These are phyloP conservation scores for Autographa pulchrina DNA, from an alignment of 2,888 invertebrate genomes.

Conservation along the genomic window DNA sequence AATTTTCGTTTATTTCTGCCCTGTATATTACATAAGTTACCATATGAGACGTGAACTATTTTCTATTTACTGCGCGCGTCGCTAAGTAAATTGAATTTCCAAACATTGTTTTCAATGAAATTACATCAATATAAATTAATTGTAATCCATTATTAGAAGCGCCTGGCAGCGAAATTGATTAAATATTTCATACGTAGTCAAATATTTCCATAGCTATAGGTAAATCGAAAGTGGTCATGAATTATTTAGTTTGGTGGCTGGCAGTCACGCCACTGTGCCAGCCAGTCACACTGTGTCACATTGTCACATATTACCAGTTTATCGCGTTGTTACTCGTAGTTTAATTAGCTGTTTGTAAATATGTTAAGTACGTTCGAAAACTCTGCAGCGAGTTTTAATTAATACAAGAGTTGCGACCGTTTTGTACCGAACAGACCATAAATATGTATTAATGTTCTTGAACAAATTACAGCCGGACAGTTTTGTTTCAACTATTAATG, in stretches of 20 bases:
- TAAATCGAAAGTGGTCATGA: slow-evolving; percentile 47
- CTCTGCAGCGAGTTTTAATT: background rate
- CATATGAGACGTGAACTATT: background rate
- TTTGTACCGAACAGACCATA: background rate
- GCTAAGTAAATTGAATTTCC: background rate
- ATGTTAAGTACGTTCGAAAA: slow-evolving; percentile 18
- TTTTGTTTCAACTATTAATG: background rate
- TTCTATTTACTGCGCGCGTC: background rate
- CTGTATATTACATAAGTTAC: background rate
- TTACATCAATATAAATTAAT: slow-evolving; percentile 28
- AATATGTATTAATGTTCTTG: background rate
- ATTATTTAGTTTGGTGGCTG: slow-evolving; percentile 42
- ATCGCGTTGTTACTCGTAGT: slow-evolving; percentile 18
- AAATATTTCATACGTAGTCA: slow-evolving; percentile 41
- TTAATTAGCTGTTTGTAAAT: slow-evolving; percentile 19
- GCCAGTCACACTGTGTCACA: slow-evolving; percentile 5
- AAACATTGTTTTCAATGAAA: slow-evolving; percentile 3
- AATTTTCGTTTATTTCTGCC: background rate
- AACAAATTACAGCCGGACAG: background rate
- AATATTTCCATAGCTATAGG: slow-evolving; percentile 46
- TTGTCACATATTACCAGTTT: slow-evolving; percentile 10
- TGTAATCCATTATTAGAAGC: slow-evolving; percentile 18
- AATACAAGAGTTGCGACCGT: slow-evolving; percentile 3
- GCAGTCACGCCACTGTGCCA: slow-evolving; percentile 36
- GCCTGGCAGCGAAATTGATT: slow-evolving; percentile 19